Percentiles rank a stretch among this genome's conserved stretches.
Conservation (phyloP, 2,113 vertebrate species). For the Anarrhichthys ocellatus region DNA sequence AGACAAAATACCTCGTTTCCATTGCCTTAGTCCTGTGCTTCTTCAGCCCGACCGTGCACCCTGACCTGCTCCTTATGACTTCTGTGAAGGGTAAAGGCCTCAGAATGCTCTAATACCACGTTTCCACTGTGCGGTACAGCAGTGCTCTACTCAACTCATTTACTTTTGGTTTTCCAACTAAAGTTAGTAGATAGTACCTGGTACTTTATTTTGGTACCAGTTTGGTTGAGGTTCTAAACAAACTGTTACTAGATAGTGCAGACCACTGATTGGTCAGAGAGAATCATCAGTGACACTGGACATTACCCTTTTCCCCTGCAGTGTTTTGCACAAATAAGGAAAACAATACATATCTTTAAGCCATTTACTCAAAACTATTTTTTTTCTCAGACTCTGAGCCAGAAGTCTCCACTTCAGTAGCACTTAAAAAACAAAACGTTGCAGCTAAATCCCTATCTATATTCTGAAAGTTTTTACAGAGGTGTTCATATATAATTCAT, state of each 20-base stretch:
- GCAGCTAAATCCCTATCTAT: too few relatives aligned
- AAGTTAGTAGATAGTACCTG: neutral
- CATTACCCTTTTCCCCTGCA: too few relatives aligned
- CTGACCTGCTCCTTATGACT: neutral
- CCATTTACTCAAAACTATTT: neutral
- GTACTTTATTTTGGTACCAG: neutral
- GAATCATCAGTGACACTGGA: too few relatives aligned
- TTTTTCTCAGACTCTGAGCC: neutral
- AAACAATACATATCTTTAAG: neutral
- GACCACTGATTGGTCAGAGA: too few relatives aligned
- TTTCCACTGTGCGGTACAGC: neutral
- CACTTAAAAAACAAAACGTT: neutral
- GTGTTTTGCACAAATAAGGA: neutral
- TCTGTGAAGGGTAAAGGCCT: neutral
- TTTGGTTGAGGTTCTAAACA: too few relatives aligned
- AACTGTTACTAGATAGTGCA: neutral
- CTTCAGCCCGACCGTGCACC: neutral
- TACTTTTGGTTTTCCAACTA: neutral
- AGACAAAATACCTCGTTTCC: neutral
- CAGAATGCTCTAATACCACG: neutral
- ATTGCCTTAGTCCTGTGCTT: neutral
- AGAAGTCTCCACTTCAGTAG: neutral
- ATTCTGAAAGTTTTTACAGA: too few relatives aligned
- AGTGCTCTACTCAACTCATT: neutral
- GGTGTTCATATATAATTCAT: too few relatives aligned